Percentiles rank a stretch among this genome's conserved stretches.
These are phyloP conservation scores for Meloidogyne hapla DNA, from an alignment of 1,140 invertebrate genomes.

Conservation along the genomic window DNA sequence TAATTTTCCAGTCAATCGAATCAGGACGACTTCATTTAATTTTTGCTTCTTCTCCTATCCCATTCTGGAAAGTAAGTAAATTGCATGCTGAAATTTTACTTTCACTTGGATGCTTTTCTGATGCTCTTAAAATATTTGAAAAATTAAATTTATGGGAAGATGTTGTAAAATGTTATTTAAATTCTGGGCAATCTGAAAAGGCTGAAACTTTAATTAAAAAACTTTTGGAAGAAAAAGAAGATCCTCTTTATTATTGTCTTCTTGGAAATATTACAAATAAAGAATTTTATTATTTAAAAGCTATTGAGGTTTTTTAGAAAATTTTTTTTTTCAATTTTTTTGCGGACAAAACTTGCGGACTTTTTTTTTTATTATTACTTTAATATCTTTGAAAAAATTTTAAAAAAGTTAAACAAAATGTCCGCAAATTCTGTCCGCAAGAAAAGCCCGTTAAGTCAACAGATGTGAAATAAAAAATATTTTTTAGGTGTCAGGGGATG, in stretches of 20 bases:
- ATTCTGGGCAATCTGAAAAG: conserved; percentile 33
- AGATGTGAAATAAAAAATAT: no score
- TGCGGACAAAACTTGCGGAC: no score
- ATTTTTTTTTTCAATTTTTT: neutral
- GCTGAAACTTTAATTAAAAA: conserved; percentile 34
- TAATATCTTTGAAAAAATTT: no score
- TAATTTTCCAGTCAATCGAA: neutral
- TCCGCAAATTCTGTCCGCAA: conserved; percentile 26
- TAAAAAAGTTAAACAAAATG: no score
- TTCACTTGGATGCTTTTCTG: conserved; percentile 40
- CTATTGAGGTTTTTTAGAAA: conserved; percentile 28
- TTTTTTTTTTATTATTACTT: no score
- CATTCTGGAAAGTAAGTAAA: conserved; percentile 35
- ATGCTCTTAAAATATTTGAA: conserved; percentile 41
- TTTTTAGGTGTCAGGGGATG: conserved; percentile 7
- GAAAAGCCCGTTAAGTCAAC: conserved; percentile 23
- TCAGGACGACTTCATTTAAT: conserved; percentile 22
- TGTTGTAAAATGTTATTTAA: conserved; percentile 34
- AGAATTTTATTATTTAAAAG: conserved; percentile 32
- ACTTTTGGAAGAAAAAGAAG: conserved; percentile 25
- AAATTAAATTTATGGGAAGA: conserved; percentile 33
- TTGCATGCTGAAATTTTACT: conserved; percentile 33
- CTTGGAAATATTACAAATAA: conserved; percentile 37
- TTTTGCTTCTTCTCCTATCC: conserved; percentile 29
- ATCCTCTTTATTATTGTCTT: conserved; percentile 31